phyloP scores from a whole-genome alignment of 23 tunicate genomes.

The Trididemnum nubilum region DNA sequence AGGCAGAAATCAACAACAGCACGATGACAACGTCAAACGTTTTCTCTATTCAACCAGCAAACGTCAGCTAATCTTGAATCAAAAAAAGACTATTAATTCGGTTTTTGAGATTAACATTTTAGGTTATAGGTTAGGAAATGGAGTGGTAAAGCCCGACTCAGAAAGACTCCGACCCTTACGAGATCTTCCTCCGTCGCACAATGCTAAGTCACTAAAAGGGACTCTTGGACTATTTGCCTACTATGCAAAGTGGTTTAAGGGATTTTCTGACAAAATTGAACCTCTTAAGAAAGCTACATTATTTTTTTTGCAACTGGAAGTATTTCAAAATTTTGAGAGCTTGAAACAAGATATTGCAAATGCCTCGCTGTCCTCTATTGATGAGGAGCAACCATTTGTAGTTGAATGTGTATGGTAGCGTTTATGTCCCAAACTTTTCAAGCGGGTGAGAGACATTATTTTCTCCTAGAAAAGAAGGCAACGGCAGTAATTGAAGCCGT shows the following conservation, averaged over 20 bases:
- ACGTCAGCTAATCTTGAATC: background rate
- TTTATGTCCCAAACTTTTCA: conserved; percentile 3
- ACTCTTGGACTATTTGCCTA: background rate
- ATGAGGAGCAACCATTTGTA: background rate
- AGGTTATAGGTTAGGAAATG: background rate
- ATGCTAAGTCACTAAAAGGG: background rate
- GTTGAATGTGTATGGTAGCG: background rate
- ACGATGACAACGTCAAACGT: conserved; percentile 21
- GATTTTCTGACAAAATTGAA: conserved; percentile 13
- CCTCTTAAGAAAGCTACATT: background rate
- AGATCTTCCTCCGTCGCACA: background rate
- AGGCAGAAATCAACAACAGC: conserved; percentile 11
- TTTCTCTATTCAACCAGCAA: conserved; percentile 2
- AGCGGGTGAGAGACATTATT: background rate
- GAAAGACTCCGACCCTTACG: background rate
- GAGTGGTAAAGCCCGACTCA: background rate
- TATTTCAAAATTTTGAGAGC: background rate
- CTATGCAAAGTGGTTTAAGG: background rate
- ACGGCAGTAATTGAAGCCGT: conserved; percentile 26
- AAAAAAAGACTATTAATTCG: background rate
- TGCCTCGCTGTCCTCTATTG: background rate
- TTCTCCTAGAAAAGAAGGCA: conserved; percentile 25
- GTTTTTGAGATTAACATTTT: background rate
- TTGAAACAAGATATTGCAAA: background rate
- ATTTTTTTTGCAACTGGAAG: conserved; percentile 5